phyloP scores from a whole-genome alignment of 2,113 vertebrate genomes.

The Neopipo cinnamomea region DNA sequence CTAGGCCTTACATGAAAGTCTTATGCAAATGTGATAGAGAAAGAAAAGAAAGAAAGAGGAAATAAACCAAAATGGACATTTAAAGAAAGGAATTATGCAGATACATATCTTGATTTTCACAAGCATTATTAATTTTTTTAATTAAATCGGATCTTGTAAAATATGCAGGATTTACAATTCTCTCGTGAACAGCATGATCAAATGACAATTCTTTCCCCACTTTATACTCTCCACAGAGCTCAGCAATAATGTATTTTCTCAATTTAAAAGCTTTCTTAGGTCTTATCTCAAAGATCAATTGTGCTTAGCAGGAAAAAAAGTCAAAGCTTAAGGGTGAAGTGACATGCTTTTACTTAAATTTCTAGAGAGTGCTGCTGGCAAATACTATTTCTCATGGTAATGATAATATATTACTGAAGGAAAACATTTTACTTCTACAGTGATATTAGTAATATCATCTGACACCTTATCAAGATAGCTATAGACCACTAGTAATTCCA shows the following conservation, averaged over 20 bases:
- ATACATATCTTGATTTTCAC: constrained; percentile 1
- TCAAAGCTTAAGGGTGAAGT: constrained; percentile 8
- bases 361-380: background rate
- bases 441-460: background rate
- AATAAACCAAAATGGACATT: background rate
- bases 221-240: background rate
- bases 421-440: background rate
- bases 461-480: background rate
- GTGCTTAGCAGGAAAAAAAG: background rate
- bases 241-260: background rate
- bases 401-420: background rate
- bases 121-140: background rate
- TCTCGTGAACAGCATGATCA: background rate
- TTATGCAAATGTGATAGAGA: background rate
- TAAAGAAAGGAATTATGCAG: background rate
- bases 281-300: constrained; percentile 22
- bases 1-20: background rate
- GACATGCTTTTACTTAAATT: background rate
- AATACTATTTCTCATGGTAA: background rate
- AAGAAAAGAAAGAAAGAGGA: background rate
- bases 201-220: background rate
- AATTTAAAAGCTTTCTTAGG: constrained; percentile 10
- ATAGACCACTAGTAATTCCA: background rate
- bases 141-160: constrained; percentile 9
- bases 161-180: background rate